Evolutionary conservation across 1,140 invertebrate genomes (phyloP).

Genomic region (Atopsyche davidsoni): DNA sequence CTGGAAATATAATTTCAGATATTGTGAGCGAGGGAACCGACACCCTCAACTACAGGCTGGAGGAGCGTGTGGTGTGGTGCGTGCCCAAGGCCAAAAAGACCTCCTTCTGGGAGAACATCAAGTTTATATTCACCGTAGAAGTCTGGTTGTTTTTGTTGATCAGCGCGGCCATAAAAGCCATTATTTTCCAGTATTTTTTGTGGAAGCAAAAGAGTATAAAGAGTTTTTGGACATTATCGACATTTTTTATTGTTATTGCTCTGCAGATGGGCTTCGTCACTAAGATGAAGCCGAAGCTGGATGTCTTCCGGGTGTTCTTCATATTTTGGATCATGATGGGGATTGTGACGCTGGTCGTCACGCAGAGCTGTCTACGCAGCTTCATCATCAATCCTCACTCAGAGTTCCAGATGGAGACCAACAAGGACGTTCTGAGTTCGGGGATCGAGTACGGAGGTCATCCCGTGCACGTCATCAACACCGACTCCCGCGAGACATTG

Average conservation of each 20-base stretch:
- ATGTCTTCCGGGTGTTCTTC: conserved; percentile 3
- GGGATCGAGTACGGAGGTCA: conserved; percentile 11
- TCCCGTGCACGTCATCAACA: conserved; percentile 11
- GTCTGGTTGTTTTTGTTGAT: conserved; percentile 8
- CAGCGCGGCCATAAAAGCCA: not conserved
- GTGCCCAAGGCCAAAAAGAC: conserved; percentile 5
- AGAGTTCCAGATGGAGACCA: conserved; percentile 9
- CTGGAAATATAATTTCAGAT: conserved; percentile 17
- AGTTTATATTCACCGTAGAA: conserved; percentile 9
- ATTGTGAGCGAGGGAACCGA: not conserved
- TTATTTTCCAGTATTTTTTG: not conserved
- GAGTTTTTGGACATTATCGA: not conserved
- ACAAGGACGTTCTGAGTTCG: not conserved
- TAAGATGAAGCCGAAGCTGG: not conserved
- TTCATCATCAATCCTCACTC: conserved; percentile 10
- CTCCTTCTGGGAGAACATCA: conserved; percentile 9
- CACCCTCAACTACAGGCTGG: conserved; percentile 10
- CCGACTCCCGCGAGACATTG: not conserved
- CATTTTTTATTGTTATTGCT: conserved; percentile 14
- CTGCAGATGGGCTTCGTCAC: conserved; percentile 13
- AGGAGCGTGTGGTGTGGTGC: conserved; percentile 17
- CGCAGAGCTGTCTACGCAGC: conserved; percentile 17
- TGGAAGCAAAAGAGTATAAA: not conserved
- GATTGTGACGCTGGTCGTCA: conserved; percentile 7
- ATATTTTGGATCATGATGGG: conserved; percentile 11